Conservation (phyloP, 2,797 vertebrate species). For the Limosa lapponica region DNA sequence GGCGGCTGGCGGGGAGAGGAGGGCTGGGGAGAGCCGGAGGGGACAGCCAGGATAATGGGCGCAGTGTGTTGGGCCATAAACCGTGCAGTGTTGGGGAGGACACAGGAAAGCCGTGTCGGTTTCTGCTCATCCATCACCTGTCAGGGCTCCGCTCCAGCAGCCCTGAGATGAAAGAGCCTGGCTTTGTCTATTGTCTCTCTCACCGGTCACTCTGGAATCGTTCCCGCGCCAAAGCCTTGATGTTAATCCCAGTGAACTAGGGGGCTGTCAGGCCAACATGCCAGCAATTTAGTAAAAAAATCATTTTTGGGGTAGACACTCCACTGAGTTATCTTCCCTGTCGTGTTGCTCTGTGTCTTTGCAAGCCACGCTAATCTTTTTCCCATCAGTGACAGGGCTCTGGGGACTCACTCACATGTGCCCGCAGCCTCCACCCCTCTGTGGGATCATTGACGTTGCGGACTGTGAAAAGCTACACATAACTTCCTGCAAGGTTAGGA, state of each 20-base stretch:
- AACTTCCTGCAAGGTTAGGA: not conserved
- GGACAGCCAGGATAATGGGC: constrained; percentile 28
- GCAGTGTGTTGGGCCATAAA: constrained; percentile 55
- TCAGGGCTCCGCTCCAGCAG: constrained; percentile 71
- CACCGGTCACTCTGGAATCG: not conserved
- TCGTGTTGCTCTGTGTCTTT: not conserved
- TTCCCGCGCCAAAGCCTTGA: not conserved
- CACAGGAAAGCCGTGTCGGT: constrained; percentile 55
- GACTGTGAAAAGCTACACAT: not conserved
- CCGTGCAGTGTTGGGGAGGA: constrained; percentile 59
- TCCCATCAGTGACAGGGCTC: not conserved
- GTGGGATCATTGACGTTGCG: not conserved
- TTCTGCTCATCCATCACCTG: constrained; percentile 79
- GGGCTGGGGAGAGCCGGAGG: constrained; percentile 3
- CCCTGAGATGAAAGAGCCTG: not conserved
- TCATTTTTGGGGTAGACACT: not conserved
- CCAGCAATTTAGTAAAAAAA: not conserved
- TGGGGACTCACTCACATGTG: accelerated
- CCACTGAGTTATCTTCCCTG: not conserved
- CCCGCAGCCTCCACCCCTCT: accelerated
- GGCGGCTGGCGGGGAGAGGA: not conserved
- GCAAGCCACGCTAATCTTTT: not conserved
- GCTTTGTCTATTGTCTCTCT: constrained; percentile 21
- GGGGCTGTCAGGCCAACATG: constrained; percentile 54
- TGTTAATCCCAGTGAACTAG: constrained; percentile 71